Evolutionary conservation across 1,140 invertebrate species (phyloP), one percentile per base, ranked within the genome.

Genomic region (Tetramorium simillimum): DNA sequence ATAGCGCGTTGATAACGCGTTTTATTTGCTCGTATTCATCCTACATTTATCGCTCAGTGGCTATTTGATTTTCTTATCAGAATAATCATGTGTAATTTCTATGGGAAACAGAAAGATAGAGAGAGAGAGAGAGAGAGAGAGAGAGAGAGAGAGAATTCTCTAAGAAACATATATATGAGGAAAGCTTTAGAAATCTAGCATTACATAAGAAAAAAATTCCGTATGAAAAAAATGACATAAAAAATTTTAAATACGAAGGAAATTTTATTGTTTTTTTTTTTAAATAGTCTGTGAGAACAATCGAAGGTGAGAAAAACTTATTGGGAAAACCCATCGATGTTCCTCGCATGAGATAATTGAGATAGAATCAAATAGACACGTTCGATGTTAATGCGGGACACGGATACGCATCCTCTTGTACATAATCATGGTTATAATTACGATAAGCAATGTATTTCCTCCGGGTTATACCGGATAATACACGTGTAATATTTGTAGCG

Each of bases 401-500:
- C 12, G 51, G 60, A 51, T 82, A 46, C 80, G 67, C 56, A 46
- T 73, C 53, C 24, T 49, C 21, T 58, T 84, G 80, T 84, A 84
- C 28, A 84, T 84, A 84, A 84, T 84, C 40, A 70, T 21, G 10
- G 3, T 81, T 81, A 81, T 53, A 21, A 56, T 81, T n/a, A 81
- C 33, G 53, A 76, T 84, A 89, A 89, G 53, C 33, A 62, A 80
- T 62, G 62, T 49, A 33, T 84, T 86, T 86, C 49, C 82, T 89
- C 53, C 49, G 46, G 46, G 70, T 92, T 92, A 88, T 93, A 93
- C 89, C 73, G 70, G 90, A 89, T 91, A 58, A 37, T 89, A 90
- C 86, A 84, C 85, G 65, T 89, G 89, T 89, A 92, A 91, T 92
- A 90, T 91, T 92, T 91, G 90, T 89, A 92, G 89, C 65, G 62